Conservation (phyloP, 2,888 invertebrate species). For the Cremastinae sp. region DNA sequence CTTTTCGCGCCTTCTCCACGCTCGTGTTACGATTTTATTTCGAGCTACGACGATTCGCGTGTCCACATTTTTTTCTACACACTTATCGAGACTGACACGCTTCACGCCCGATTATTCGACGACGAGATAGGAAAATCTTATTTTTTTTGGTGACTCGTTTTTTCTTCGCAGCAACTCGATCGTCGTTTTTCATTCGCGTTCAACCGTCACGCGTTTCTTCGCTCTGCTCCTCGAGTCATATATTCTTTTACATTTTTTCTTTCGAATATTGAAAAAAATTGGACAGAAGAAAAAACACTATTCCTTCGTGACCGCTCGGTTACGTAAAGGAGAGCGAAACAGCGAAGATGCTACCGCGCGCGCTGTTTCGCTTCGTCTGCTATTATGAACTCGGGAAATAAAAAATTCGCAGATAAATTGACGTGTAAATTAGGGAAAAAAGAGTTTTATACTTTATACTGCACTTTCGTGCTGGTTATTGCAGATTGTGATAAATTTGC, state of each 20-base stretch:
- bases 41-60: slow-evolving; percentile 55
- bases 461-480: no score
- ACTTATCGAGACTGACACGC: not conserved
- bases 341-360: slow-evolving; percentile 24
- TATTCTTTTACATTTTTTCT: not conserved
- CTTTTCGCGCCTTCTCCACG: slow-evolving; percentile 43
- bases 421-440: slow-evolving; percentile 34
- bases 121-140: no score
- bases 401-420: slow-evolving; percentile 45
- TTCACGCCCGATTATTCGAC: not conserved
- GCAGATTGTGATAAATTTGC: no score
- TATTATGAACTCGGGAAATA: slow-evolving; percentile 46
- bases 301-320: slow-evolving; percentile 13
- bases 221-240: not conserved
- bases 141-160: no score
- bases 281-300: no score
- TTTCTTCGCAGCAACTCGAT: no score
- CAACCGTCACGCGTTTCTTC: not conserved
- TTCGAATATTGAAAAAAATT: not conserved
- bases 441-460: not conserved
- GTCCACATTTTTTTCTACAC: not conserved
- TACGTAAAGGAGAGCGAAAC: slow-evolving; percentile 29
- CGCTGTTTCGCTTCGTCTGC: slow-evolving; percentile 44
- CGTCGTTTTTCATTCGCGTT: no score
- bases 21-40: slow-evolving; percentile 63